A percentile compares a stretch with the other conserved stretches of the same genome.
Evolutionary conservation across 2,797 vertebrate genomes (phyloP).

Genomic region (Numenius phaeopus): DNA sequence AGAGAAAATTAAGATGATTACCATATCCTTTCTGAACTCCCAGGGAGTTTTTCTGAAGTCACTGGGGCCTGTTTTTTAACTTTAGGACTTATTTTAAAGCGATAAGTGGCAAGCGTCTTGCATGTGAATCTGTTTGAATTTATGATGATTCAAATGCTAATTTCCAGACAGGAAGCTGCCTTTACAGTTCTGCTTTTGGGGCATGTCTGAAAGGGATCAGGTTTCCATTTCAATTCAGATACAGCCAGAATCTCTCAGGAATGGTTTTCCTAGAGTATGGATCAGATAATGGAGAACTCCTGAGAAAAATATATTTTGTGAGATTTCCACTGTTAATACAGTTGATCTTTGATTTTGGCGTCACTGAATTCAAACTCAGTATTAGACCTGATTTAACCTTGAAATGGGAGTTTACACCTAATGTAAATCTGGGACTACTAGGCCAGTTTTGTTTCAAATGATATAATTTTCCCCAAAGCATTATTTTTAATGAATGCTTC

Average conservation of each 20-base stretch:
- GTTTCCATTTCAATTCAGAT: slow-evolving; percentile 48
- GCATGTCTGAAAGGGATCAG: slow-evolving; percentile 27
- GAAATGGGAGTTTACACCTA: not conserved
- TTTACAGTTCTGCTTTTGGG: slow-evolving; percentile 53
- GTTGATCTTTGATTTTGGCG: slow-evolving; percentile 2
- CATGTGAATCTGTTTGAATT: slow-evolving; percentile 46
- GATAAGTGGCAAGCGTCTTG: slow-evolving; percentile 24
- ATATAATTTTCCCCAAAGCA: slow-evolving; percentile 22
- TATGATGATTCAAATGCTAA: slow-evolving; percentile 60
- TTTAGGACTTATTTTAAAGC: slow-evolving; percentile 7
- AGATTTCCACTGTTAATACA: slow-evolving; percentile 25
- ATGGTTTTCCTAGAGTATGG: slow-evolving; percentile 17
- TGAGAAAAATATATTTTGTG: slow-evolving; percentile 2
- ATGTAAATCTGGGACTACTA: not conserved
- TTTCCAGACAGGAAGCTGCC: slow-evolving; percentile 66
- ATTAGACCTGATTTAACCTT: slow-evolving; percentile 9
- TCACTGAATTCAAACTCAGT: not conserved
- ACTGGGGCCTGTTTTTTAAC: slow-evolving; percentile 29
- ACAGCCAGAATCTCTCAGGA: slow-evolving; percentile 28
- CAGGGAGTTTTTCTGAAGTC: slow-evolving; percentile 36
- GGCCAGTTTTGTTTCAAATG: not conserved
- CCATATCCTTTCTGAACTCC: not conserved
- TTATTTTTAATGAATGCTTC: slow-evolving; percentile 30
- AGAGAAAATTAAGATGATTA: slow-evolving; percentile 20
- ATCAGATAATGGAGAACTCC: slow-evolving; percentile 38